Conservation (phyloP, 2,797 vertebrate genomes). For the Sebastes variabilis region DNA sequence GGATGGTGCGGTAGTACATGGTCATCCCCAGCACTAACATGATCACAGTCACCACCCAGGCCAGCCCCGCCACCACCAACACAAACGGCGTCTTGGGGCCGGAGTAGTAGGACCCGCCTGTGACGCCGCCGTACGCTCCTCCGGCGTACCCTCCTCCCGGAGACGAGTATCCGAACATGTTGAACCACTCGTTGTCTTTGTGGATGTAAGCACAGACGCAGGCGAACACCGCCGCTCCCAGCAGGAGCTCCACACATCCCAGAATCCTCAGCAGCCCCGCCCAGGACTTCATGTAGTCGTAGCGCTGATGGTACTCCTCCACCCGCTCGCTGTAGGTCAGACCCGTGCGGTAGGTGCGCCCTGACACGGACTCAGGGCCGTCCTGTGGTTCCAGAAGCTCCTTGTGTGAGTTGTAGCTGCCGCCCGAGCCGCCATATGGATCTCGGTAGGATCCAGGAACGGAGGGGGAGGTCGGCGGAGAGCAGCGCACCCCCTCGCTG, state of each 20-base stretch:
- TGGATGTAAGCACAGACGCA: slow-evolving; percentile 96
- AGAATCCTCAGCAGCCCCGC: slow-evolving; percentile 93
- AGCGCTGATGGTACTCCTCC: slow-evolving; percentile 89
- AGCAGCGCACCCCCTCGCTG: slow-evolving; percentile 85
- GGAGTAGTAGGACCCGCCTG: slow-evolving; percentile 85
- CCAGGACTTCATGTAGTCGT: slow-evolving; percentile 98
- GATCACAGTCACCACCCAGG: slow-evolving; percentile 92
- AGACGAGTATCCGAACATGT: slow-evolving; percentile 91
- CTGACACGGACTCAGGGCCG: slow-evolving; percentile 75
- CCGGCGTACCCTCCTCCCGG: slow-evolving; percentile 82
- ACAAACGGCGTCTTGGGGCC: slow-evolving; percentile 95
- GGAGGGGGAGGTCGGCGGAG: slow-evolving; percentile 88
- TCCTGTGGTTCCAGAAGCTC: slow-evolving; percentile 81
- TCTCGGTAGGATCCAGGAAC: slow-evolving; percentile 79
- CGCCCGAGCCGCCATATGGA: slow-evolving; percentile 81
- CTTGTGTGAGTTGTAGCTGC: slow-evolving; percentile 84
- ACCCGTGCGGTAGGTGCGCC: slow-evolving; percentile 79
- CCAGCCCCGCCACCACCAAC: slow-evolving; percentile 89
- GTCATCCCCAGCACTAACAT: slow-evolving; percentile 94
- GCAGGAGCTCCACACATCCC: slow-evolving; percentile 89
- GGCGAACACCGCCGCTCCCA: slow-evolving; percentile 94
- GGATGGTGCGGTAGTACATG: slow-evolving; percentile 97
- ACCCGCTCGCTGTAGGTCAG: slow-evolving; percentile 89
- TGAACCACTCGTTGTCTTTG: slow-evolving; percentile 98
- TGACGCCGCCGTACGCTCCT: slow-evolving; percentile 61